Conservation (phyloP, 2,113 vertebrate species). For the Origma solitaria region DNA sequence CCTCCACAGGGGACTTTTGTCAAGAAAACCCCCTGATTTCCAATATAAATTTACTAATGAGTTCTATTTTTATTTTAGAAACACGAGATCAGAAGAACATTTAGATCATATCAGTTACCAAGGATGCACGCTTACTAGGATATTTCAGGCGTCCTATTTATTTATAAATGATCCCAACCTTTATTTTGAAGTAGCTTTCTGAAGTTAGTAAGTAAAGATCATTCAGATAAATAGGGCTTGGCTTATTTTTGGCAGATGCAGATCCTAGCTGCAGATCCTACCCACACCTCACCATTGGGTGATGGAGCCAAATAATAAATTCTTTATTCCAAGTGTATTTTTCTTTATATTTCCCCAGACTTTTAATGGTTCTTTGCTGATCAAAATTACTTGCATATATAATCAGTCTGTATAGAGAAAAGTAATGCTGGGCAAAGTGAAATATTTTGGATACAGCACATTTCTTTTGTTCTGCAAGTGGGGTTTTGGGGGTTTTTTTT, state of each 20-base stretch:
- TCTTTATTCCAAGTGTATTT: background rate
- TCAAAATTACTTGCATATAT: background rate
- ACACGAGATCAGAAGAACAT: background rate
- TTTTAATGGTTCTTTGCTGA: background rate
- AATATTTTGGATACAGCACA: background rate
- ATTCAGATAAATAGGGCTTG: conserved; percentile 35
- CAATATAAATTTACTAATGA: background rate
- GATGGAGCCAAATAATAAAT: background rate
- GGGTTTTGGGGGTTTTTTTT: background rate
- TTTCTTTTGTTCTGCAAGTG: background rate
- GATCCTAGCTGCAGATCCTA: background rate
- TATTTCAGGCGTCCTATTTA: background rate
- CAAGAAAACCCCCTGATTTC: background rate
- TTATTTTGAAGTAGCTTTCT: conserved; percentile 52
- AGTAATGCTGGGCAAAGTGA: background rate
- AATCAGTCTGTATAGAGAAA: background rate
- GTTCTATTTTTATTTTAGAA: conserved; percentile 4
- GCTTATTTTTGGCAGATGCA: conserved; percentile 41
- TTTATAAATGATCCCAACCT: background rate
- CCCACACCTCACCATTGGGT: background rate
- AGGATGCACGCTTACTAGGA: background rate
- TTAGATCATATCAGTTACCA: background rate
- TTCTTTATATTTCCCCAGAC: background rate
- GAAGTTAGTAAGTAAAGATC: conserved; percentile 37
- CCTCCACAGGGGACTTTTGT: background rate